These are phyloP conservation scores for Buphagus erythrorhynchus DNA, from an alignment of 2,797 vertebrate genomes.

Conservation along the genomic window DNA sequence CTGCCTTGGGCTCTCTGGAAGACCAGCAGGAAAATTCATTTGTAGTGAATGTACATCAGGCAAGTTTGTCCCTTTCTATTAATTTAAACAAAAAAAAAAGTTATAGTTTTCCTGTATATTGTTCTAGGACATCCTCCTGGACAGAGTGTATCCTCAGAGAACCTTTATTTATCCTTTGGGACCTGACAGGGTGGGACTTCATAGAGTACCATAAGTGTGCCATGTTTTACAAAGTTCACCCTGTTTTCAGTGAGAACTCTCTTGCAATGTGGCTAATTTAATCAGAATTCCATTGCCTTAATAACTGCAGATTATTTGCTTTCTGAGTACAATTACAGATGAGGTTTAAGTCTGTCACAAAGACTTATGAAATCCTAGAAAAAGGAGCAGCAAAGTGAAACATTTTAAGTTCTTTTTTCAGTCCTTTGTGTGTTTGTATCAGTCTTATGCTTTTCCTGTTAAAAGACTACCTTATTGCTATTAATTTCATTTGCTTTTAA, in stretches of 20 bases:
- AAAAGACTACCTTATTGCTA: conserved; percentile 2
- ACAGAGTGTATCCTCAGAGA: neutral
- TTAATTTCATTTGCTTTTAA: conserved; percentile 33
- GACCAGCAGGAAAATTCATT: conserved; percentile 85
- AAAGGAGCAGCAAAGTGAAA: neutral
- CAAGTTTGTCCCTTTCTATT: conserved; percentile 73
- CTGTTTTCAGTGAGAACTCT: neutral
- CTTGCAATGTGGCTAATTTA: neutral
- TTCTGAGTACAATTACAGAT: neutral
- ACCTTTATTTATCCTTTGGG: neutral
- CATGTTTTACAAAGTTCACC: neutral
- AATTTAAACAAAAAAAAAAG: neutral
- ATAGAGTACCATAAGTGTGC: neutral
- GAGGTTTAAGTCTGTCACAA: neutral
- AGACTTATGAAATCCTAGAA: neutral
- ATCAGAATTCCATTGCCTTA: neutral
- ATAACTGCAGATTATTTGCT: neutral
- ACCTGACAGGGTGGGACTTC: neutral
- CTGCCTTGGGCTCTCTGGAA: conserved; percentile 84
- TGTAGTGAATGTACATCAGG: conserved; percentile 91
- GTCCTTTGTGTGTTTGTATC: neutral
- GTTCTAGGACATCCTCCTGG: neutral
- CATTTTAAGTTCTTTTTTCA: neutral
- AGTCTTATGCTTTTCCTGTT: conserved; percentile 3
- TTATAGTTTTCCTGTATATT: neutral